Base-by-base conservation (phyloP, 2,797 vertebrate species). In the Crypturellus tataupa region DNA sequence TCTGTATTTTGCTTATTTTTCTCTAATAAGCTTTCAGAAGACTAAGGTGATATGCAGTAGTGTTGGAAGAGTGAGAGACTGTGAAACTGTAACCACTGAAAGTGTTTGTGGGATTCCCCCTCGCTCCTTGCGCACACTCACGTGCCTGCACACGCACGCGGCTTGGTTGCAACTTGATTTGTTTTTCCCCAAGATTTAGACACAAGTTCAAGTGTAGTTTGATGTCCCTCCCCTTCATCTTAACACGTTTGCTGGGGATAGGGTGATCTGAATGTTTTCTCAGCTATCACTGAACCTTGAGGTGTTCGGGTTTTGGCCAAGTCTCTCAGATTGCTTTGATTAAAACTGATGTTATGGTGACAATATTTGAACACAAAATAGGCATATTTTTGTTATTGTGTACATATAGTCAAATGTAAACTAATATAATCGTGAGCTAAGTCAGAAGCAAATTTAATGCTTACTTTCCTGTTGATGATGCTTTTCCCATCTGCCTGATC, bases 91-190 rank as follows among this genome's bases (percentile, higher is more conserved):
- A 76, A 21, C 46, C 79, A 5, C 80, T 72, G 35, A 27, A 44
- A 5, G 6, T 44, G 12, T 6, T 4, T 51, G 39, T 24, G 3
- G 47, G 71, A 63, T 23, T 67, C 29, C 73, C 33, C 75, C 67
- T 65, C 46, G 0, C 0, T 1, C 68, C 51, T 55, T 42, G 79
- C 63, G 3, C 16, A 7, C 18, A 16, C 21, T 7, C 33, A 2
- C 12, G 6, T 60, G 47, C 59, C 6, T 21, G 4, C n/a, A 31
- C 40, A 1, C 60, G 23, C 53, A 5, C 4, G 1, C 5, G 6
- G 8, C 31, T 44, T 33, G 37, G 23, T 76, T 79, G 9, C 1
- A 25, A 2, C 33, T 67, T 51, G 64, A 12, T 3, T 27, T 33
- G 1, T 10, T 79, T 47, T 31, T 51, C 25, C 46, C 64, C 64